Base-by-base conservation (phyloP, 2,888 invertebrate genomes). In the Glomeris marginata region DNA sequence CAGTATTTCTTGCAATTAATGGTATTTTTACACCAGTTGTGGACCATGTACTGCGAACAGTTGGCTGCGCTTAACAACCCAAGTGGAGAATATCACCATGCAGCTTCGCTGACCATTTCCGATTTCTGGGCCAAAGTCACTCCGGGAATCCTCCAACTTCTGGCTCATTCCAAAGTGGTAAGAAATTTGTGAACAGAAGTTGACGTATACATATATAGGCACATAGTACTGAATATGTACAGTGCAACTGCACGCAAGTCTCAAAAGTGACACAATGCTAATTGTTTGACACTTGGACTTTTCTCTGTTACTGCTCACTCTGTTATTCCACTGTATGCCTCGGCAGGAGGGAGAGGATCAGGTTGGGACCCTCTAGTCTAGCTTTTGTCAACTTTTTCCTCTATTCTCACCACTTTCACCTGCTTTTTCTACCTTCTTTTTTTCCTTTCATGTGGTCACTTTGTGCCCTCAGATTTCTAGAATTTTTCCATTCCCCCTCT, bases 61-160 rank as follows among this genome's bases (percentile, higher is more conserved):
- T 74, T 83, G 60, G 81, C 87, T 1, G 62, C 70, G 73, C 57
- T 81, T 77, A 56, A 78, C 74, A 59, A 65, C 35, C 63, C 64
- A 21, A 60, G 63, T 51, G 65, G 64, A 51, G 69, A 69, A 47
- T 63, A 63, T 41, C 63, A 66, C 54, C 61, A 60, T 36, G 52
- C 59, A 15, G 66, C 66, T 20, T 62, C 66, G 3, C 59, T 63
- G 56, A 84, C 90, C 56, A 74, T 97, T 49, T 80, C 94, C 59
- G 95, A 97, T 71, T 98, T 98, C 74, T 98, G 98, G 98, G 87
- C 88, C 46, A 87, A 95, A 69, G 85, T 98, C 5, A 95, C 97
- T 37, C 97, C 97, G 0, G 87, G 85, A 54, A 82, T 98, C 51
- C 72, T 98, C 54, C 91, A 95, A 65, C 73, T 98, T 51, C 80